Conservation (phyloP, 1,140 invertebrate genomes). For the Laupala kohalensis region DNA sequence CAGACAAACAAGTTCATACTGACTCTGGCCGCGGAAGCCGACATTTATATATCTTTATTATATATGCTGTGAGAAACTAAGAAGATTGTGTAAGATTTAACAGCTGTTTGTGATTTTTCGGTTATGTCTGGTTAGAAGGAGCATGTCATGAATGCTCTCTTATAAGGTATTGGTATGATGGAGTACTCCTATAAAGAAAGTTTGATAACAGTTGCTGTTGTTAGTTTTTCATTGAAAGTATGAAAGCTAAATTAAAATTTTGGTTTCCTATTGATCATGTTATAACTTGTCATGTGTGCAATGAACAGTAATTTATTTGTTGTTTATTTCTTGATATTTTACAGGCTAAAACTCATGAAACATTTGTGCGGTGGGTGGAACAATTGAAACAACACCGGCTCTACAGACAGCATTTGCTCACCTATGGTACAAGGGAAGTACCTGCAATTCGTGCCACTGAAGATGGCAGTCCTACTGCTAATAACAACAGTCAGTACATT, state of each 20-base stretch:
- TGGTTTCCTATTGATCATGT: not conserved
- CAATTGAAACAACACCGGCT: slow-evolving; percentile 63
- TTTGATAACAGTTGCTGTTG: too few species aligned
- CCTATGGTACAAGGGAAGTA: slow-evolving; percentile 33
- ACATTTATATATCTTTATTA: too few species aligned
- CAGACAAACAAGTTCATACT: too few species aligned
- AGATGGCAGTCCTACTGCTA: slow-evolving; percentile 9
- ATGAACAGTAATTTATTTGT: not conserved
- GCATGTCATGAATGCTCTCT: too few species aligned
- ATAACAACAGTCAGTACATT: slow-evolving; percentile 4
- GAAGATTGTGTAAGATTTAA: too few species aligned
- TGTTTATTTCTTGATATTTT: too few species aligned
- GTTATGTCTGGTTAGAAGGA: too few species aligned
- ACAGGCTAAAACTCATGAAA: slow-evolving; percentile 53
- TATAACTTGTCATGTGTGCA: not conserved
- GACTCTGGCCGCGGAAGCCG: too few species aligned
- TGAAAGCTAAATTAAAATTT: not conserved
- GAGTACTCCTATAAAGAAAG: too few species aligned
- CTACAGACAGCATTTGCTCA: slow-evolving; percentile 63
- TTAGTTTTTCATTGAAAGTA: not conserved
- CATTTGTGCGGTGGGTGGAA: slow-evolving; percentile 60
- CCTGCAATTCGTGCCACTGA: slow-evolving; percentile 5
- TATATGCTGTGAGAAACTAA: too few species aligned
- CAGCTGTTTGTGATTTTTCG: too few species aligned
- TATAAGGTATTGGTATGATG: too few species aligned